Evolutionary conservation across 92 coral and sea anemone species (phyloP), one percentile per base, ranked within the genome.

Genomic region (Isaurus tuberculatus): DNA sequence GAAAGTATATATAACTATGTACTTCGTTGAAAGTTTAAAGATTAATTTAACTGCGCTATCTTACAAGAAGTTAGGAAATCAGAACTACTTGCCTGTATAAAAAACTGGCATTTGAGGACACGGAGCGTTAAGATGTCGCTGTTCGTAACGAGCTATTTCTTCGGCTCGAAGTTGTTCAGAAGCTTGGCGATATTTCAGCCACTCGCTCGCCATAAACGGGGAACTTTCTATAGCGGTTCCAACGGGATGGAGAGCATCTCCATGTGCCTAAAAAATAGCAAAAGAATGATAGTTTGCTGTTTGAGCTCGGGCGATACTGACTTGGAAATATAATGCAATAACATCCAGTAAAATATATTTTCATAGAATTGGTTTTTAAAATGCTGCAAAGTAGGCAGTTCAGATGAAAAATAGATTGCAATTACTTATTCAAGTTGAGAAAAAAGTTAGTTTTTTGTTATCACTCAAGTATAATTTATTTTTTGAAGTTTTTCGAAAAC

Each of bases 61-160:
- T 22, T 11, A 60, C 4, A 25, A 23, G 10, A 22, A 25, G 6
- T 22, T 9, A 60, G 0, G 17, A 26, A 70, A 22, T n/a, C 58
- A 34, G 26, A 55, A 16, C 46, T 40, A 67, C 72, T 43, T 58
- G 91, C 98, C 98, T 79, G 93, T 87, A 75, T 91, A 87, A 57
- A 91, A 91, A 0, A 89, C 70, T 7, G 98, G 98, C 77, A 94
- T 65, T n/a, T 89, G 88, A n/a, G 92, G 90, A 53, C 87, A 80
- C 3, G 79, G 85, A 34, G 84, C 80, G 20, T 63, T 84, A 3
- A 83, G 58, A 3, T 86, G 85, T 48, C 88, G 86, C 25, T 84
- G 88, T 0, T 88, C 81, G 40, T 86, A 89, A 30, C 97, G 90
- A 10, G 90, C 80, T 29, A 82, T 55, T 19, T 89, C 94, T 40